Evolutionary conservation across 2,888 invertebrate species (phyloP), one percentile per base, ranked within the genome.

Genomic region (Halictus quadricinctus): DNA sequence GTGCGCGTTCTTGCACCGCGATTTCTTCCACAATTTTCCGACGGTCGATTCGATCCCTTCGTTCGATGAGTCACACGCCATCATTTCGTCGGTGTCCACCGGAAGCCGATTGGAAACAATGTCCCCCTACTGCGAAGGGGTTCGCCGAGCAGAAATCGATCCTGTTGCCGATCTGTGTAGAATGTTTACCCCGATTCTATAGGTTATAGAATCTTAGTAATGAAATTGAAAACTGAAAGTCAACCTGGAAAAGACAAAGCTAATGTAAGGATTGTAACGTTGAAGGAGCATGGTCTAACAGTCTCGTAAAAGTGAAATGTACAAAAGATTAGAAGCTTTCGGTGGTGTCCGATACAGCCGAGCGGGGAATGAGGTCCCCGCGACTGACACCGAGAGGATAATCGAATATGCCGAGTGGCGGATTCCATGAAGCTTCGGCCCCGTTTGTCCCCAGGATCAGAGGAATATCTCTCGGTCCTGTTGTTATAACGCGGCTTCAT

Each of bases 51-150:
- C 36, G 36, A 36, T 36, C 36, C 12, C 15, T 12, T 7, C 46
- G 13, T 46, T n/a, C 43, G 46, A 72, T 72, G 72, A 72, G 72
- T 72, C 72, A 72, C 72, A 72, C 72, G 25, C 72, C 46, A 48
- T 46, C 25, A 25, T 72, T 72, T 25, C 46, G 13, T 4, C 72
- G 13, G 13, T 46, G 46, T 72, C 46, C 46, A 29, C 15, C 72
- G 70, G 41, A 64, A 64, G 25, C 25, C 46, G 72, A 72, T 15
- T 8, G 72, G 46, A n/a, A 72, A 72, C 72, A 46, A 46, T 46
- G 46, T 46, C 29, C 29, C 72, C 46, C 72, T 69, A 13, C 25
- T 7, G 6, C 25, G 25, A 72, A 72, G 25, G 72, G 72, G 72
- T 72, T 72, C 46, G 46, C n/a, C 10, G 13, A 13, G n/a, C 29